Percentiles rank a stretch among this genome's conserved stretches.
These are phyloP conservation scores for Cyanistes caeruleus DNA, from an alignment of 2,113 vertebrate species.

Conservation along the genomic window DNA sequence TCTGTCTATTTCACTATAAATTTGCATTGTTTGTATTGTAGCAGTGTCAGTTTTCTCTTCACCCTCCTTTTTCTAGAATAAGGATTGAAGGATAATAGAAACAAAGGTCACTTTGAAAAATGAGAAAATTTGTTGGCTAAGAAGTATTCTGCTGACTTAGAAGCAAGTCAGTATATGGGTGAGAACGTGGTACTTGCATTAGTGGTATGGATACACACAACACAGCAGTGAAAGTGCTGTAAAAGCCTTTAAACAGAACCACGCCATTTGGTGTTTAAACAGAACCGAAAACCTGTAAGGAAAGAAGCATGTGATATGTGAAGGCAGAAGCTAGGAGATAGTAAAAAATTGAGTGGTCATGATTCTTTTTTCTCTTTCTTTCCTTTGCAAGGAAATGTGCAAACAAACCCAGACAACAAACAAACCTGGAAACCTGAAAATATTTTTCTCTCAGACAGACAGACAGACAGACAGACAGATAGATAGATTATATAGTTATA, in stretches of 20 bases:
- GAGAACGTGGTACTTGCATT: background rate
- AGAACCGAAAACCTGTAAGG: background rate
- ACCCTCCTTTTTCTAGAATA: background rate
- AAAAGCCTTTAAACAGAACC: background rate
- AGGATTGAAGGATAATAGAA: background rate
- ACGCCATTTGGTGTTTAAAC: background rate
- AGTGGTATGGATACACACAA: background rate
- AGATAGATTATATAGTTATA: background rate
- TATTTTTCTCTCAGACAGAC: background rate
- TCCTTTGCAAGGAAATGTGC: background rate
- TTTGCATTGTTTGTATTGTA: background rate
- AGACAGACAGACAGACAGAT: background rate
- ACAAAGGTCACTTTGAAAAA: background rate
- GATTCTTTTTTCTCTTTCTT: background rate
- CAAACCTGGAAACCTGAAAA: background rate
- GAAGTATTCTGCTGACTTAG: background rate
- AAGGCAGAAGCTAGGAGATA: background rate
- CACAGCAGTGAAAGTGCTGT: background rate
- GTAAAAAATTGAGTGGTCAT: background rate
- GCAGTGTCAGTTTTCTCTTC: background rate
- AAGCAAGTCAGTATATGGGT: background rate
- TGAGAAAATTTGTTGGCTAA: background rate
- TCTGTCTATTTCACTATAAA: background rate
- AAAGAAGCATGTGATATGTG: background rate
- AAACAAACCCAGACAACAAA: background rate